These are phyloP conservation scores for Macrotus californicus DNA, from an alignment of 2,113 vertebrate species.

Conservation along the genomic window DNA sequence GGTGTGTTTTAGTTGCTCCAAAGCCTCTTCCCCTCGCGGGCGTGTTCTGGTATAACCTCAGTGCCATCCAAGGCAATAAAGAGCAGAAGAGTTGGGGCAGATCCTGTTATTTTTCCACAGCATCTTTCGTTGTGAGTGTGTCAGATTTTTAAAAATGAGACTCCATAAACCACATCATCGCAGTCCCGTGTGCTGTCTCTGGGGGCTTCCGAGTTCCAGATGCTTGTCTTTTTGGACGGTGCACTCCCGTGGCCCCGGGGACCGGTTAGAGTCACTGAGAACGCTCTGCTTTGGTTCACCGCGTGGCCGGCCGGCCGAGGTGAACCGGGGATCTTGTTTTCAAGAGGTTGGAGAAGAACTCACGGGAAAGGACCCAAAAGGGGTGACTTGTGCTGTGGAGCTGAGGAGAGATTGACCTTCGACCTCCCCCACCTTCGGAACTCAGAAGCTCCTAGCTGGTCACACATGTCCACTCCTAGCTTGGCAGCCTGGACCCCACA, in stretches of 20 bases:
- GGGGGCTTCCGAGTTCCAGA: slow-evolving; percentile 30
- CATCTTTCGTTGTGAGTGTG: slow-evolving; percentile 55
- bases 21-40: slow-evolving; percentile 16
- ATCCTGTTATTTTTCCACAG: slow-evolving; percentile 52
- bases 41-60: slow-evolving; percentile 47
- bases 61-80: slow-evolving; percentile 64
- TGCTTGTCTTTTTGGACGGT: slow-evolving; percentile 41
- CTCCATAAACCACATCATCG: slow-evolving; percentile 61
- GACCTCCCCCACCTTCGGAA: not conserved
- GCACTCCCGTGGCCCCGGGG: not conserved
- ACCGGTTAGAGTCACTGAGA: slow-evolving; percentile 26
- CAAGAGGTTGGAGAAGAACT: not conserved
- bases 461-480: slow-evolving; percentile 16
- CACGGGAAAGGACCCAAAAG: not conserved
- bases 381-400: not conserved
- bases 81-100: slow-evolving; percentile 44
- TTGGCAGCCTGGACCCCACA: slow-evolving; percentile 38
- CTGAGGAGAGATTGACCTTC: not conserved
- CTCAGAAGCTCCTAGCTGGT: not conserved
- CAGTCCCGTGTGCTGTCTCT: slow-evolving; percentile 30
- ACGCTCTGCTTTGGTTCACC: slow-evolving; percentile 32
- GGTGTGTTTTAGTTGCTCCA: not conserved
- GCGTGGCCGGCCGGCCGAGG: slow-evolving; percentile 8
- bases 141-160: slow-evolving; percentile 58
- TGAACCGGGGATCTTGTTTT: slow-evolving; percentile 48